A percentile compares a stretch with the other conserved stretches of the same genome.
These are phyloP conservation scores for Linnaemya tessellans DNA, from an alignment of 2,888 invertebrate species.

Conservation along the genomic window DNA sequence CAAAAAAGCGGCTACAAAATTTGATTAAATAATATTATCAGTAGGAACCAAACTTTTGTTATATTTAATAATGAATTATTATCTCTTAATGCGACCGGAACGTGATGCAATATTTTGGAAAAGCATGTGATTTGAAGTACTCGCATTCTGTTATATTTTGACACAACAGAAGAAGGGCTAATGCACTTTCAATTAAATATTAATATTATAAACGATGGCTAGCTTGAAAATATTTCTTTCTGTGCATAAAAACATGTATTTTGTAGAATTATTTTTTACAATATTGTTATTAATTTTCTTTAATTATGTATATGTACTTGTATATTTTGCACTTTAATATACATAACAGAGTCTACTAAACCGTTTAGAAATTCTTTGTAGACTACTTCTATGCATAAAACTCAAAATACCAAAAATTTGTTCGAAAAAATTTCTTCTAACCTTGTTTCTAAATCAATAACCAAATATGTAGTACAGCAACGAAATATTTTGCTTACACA, in stretches of 20 bases:
- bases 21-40: neutral
- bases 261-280: no score
- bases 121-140: neutral
- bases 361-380: neutral
- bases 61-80: no score
- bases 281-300: no score
- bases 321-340: neutral
- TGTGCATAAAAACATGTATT: no score
- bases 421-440: neutral
- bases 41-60: neutral
- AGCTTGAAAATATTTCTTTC: no score
- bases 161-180: no score
- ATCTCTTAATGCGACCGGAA: neutral
- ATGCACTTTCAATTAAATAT: no score
- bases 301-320: no score
- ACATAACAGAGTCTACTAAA: neutral
- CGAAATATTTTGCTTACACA: conserved; percentile 15
- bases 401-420: neutral
- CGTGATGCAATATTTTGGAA: conserved; percentile 1
- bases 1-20: neutral
- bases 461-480: neutral
- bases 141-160: neutral
- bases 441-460: neutral
- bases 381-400: neutral
- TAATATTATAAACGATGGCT: no score